Evolutionary conservation across 2,797 vertebrate genomes (phyloP), one percentile per base, ranked within the genome.

Genomic region (Ctenopoma multispine): DNA sequence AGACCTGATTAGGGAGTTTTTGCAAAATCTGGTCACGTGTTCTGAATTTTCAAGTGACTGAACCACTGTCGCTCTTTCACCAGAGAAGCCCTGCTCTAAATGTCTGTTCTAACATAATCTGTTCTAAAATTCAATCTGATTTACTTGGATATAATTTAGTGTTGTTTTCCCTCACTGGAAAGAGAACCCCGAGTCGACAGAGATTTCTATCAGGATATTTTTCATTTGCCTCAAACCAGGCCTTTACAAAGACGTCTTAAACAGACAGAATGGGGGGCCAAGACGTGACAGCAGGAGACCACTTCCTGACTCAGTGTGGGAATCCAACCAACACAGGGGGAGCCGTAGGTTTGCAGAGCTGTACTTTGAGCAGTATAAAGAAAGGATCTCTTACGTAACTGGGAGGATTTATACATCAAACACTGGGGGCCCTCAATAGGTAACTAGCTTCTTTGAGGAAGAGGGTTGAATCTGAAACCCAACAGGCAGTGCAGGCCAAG

Each of bases 311-410:
- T 51, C 7, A 12, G 68, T 60, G 17, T n/a, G 54, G 9, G 41
- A 61, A 63, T 74, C 74, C 61, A 63, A 72, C 83, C 81, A 61
- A 58, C 36, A 27, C 47, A 55, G 36, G 73, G 66, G 73, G 72
- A 60, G 64, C 53, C 24, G 27, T 46, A 17, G 3, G 54, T 43
- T 65, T 14, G 24, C 75, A 80, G 47, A 56, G 68, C 71, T 67
- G 48, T 11, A 29, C 54, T 47, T 27, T 4, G 61, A 24, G 68
- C 57, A 13, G 70, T n/a, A 67, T 47, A 48, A 75, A 73, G 49
- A 31, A 65, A 77, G 82, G 78, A 72, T 68, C 51, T 82, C 29
- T 89, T 84, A 70, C 1, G 48, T 68, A 85, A 90, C 27, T 2
- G 73, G 78, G 69, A 7, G 66, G 82, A 71, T 88, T 82, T 75